A percentile compares a stretch with the other conserved stretches of the same genome.
Evolutionary conservation across 1,140 invertebrate species (phyloP).

Genomic region (Drosophila ambigua): DNA sequence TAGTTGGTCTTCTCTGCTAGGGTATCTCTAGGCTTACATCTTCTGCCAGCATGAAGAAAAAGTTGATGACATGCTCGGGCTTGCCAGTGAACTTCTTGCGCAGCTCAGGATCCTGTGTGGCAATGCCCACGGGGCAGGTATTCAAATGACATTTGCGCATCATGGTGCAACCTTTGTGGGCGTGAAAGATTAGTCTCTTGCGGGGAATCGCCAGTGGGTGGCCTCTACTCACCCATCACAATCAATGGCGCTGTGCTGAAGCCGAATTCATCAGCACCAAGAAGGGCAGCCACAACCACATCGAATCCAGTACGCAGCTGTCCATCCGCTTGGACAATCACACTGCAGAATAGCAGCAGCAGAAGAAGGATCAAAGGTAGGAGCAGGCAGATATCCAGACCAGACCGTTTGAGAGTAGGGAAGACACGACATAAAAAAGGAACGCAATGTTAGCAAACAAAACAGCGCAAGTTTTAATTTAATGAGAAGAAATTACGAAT

Average conservation of each 20-base stretch:
- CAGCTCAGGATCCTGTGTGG: constrained; percentile 97
- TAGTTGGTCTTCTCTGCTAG: too few relatives aligned
- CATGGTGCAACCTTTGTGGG: constrained; percentile 94
- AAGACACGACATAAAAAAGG: constrained; percentile 79
- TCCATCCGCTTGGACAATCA: constrained; percentile 97
- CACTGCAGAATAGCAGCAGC: constrained; percentile 84
- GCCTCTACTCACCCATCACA: constrained; percentile 88
- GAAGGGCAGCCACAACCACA: constrained; percentile 96
- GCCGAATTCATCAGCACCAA: constrained; percentile 99
- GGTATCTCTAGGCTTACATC: constrained; percentile 88
- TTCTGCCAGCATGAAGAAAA: constrained; percentile 98
- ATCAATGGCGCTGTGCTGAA: constrained; percentile 99
- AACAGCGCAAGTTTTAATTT: constrained; percentile 32
- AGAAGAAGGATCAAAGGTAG: too few relatives aligned
- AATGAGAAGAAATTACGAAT: constrained; percentile 83
- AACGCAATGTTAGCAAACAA: constrained; percentile 61
- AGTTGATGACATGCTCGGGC: constrained; percentile 99
- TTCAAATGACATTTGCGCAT: constrained; percentile 99
- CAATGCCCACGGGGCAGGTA: constrained; percentile 99
- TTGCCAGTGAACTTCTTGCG: constrained; percentile 98
- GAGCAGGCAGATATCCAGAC: constrained; percentile 2
- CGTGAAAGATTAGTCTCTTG: background rate
- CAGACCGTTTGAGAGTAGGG: constrained; percentile 39
- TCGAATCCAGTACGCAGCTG: constrained; percentile 97
- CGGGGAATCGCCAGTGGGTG: rapidly evolving